phyloP scores from a whole-genome alignment of 2,888 invertebrate species.

The Aricia artaxerxes region DNA sequence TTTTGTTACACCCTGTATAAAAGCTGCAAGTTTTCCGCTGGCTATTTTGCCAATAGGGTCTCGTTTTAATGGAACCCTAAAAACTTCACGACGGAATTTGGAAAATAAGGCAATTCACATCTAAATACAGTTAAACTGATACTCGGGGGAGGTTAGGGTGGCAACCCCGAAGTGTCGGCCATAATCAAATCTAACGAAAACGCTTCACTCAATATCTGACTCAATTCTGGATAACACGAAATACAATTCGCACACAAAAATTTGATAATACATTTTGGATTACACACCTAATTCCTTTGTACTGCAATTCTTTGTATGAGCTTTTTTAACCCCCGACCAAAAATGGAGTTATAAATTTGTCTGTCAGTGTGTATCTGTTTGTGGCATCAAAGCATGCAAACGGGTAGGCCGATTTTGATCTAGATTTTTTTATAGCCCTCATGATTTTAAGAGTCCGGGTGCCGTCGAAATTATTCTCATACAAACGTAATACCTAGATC shows the following conservation, averaged over 20 bases:
- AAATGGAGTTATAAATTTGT: no score
- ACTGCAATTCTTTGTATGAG: background rate
- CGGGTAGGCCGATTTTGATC: background rate
- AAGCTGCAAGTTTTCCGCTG: no score
- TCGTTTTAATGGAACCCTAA: background rate
- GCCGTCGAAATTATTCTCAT: no score
- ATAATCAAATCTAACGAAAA: constrained; percentile 43
- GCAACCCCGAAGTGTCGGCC: constrained; percentile 20
- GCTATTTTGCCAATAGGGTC: no score
- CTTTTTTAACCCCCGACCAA: background rate
- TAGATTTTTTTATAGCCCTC: background rate
- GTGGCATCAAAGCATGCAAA: no score
- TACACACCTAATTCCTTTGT: background rate
- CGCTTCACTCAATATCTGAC: constrained; percentile 43
- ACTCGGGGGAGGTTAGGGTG: constrained; percentile 25
- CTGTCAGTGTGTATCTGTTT: no score
- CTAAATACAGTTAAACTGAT: constrained; percentile 32
- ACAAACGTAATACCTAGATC: no score
- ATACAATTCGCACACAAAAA: constrained; percentile 40
- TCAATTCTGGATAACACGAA: constrained; percentile 45
- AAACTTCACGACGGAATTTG: constrained; percentile 2
- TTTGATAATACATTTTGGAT: constrained; percentile 8
- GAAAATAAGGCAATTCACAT: constrained; percentile 31
- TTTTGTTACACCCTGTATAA: no score
- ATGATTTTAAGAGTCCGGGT: background rate